Conservation (phyloP, 2,797 vertebrate genomes). For the Spinus pinus region DNA sequence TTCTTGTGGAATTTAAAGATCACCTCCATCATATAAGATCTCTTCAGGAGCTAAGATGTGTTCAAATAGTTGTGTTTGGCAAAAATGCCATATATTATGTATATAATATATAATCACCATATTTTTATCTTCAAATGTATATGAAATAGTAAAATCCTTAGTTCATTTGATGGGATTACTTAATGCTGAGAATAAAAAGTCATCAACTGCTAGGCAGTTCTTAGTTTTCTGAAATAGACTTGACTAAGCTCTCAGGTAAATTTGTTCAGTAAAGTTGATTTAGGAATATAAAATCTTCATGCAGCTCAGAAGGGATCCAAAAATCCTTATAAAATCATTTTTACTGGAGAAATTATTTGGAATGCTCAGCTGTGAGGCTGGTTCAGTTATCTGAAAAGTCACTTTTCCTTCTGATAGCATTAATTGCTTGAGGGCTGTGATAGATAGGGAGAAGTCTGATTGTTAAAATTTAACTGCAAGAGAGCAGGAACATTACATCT, state of each 20-base stretch:
- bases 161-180: not conserved
- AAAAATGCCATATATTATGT: not conserved
- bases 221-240: not conserved
- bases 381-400: not conserved
- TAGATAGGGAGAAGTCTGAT: not conserved
- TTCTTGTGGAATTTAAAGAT: not conserved
- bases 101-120: not conserved
- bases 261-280: not conserved
- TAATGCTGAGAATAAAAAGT: not conserved
- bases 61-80: not conserved
- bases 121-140: not conserved
- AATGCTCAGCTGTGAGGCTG: not conserved
- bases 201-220: not conserved
- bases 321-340: not conserved
- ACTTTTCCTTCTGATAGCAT: not conserved
- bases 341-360: not conserved
- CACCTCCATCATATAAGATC: not conserved
- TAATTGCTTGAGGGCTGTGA: not conserved
- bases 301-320: not conserved
- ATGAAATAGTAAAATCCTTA: not conserved
- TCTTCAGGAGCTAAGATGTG: not conserved
- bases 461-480: constrained; percentile 14
- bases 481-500: not conserved
- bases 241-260: not conserved
- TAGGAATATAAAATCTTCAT: not conserved